Base-by-base conservation (phyloP, 2,797 vertebrate genomes). In the Hylomyscus alleni region DNA sequence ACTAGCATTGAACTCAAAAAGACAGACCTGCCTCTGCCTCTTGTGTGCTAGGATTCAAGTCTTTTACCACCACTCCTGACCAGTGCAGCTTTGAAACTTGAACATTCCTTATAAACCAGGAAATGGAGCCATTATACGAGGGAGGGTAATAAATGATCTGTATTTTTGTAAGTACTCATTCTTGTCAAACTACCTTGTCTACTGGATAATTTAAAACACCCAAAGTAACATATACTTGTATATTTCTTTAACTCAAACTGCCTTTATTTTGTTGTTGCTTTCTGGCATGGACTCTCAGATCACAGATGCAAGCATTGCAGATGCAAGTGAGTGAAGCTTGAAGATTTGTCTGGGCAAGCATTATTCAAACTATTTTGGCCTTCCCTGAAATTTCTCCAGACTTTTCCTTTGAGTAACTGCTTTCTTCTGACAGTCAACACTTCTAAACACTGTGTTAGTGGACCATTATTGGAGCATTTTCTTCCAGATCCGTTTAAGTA, bases 161-260 rank as follows among this genome's bases (percentile, higher is more conserved):
- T 13, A 34, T 84, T 77, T 96, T 56, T 82, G 3, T 72, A 50
- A 73, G 14, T 72, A 86, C 40, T 76, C 52, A 93, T 67, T 94
- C 37, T 22, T 94, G 13, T 67, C 31, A 81, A 24, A 3, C 40
- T 62, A 73, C 83, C 60, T 56, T 69, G 44, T 65, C 40, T 89
- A 10, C n/a, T 47, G 90, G 86, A 85, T 50, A 34, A 52, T 77
- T 92, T 82, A n/a, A 94, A 96, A 73, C 87, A 37, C 56, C 44
- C 73, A 58, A 75, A 90, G 4, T 22, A 92, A 12, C n/a, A 20
- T 29, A 4, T 8, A 7, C 81, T 77, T 34, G 0, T 92, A 20
- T 76, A 44, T 60, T 72, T 34, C 86, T 84, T 78, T 82, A 75
- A 81, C 17, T 50, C 31, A 58, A 76, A 94, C 50, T 24, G 9